Conservation (phyloP, 2,797 vertebrate species). For the Sparidentex hasta region DNA sequence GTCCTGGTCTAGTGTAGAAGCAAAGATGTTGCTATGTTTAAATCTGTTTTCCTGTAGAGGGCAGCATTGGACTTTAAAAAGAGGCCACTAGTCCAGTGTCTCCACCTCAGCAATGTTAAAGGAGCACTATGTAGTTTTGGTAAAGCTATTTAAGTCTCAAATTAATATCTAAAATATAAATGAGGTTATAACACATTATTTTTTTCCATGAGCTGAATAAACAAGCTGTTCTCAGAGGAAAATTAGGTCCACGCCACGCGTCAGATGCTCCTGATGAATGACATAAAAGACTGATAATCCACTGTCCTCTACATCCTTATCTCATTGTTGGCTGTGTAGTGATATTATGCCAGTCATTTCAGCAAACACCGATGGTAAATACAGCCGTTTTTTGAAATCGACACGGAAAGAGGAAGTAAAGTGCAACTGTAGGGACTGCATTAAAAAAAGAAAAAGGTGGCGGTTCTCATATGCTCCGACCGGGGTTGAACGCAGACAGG, state of each 20-base stretch:
- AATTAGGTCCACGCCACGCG: no score
- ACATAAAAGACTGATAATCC: background rate
- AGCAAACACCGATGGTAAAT: background rate
- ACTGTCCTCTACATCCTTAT: background rate
- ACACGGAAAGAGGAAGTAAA: constrained; percentile 40
- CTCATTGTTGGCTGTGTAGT: background rate
- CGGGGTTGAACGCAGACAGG: constrained; percentile 40
- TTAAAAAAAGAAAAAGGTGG: constrained; percentile 19
- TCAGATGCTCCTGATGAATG: background rate
- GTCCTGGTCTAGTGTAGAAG: no score
- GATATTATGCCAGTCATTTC: background rate
- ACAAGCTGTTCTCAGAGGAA: no score
- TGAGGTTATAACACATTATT: no score
- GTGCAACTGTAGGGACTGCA: constrained; percentile 4
- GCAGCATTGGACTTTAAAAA: constrained; percentile 15
- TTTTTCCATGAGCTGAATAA: no score
- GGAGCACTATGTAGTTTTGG: no score
- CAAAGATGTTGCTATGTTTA: background rate
- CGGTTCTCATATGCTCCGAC: constrained; percentile 11
- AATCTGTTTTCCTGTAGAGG: constrained; percentile 14
- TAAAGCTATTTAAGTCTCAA: no score
- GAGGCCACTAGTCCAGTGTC: background rate
- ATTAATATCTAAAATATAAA: no score
- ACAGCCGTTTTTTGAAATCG: background rate
- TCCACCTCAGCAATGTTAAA: no score